Evolutionary conservation across 30 jellyfish, hydroid and myxozoan genomes (phyloP).

Genomic region (Pelagia noctiluca): DNA sequence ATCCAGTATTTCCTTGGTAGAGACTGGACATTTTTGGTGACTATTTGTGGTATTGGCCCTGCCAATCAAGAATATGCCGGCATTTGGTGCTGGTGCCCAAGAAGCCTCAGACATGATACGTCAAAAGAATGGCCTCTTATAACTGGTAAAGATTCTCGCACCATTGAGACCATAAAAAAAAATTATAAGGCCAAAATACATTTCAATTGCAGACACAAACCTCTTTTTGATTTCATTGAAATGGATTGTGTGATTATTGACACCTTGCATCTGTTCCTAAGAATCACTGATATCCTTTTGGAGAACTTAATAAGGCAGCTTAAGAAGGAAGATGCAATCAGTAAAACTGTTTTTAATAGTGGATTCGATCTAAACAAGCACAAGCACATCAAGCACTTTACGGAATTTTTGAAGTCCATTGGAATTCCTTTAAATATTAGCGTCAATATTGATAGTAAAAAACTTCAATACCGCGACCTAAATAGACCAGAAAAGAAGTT

Average conservation of each 20-base stretch:
- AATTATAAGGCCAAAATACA: not conserved
- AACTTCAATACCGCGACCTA: not conserved
- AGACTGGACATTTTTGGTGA: constrained; percentile 15
- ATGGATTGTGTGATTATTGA: not conserved
- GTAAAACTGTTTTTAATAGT: not conserved
- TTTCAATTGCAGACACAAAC: not conserved
- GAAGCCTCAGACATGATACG: not conserved
- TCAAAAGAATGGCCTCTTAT: not conserved
- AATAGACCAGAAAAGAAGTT: not conserved
- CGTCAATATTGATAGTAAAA: not conserved
- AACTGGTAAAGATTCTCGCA: not conserved
- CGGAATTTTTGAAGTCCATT: not conserved
- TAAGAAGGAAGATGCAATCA: not conserved
- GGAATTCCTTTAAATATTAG: not conserved
- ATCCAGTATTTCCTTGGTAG: constrained; percentile 20
- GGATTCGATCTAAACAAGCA: not conserved
- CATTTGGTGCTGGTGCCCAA: constrained; percentile 18
- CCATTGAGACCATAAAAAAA: not conserved
- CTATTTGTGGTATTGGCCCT: constrained; percentile 6
- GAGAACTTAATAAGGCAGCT: not conserved
- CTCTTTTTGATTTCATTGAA: not conserved
- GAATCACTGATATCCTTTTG: not conserved
- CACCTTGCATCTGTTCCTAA: not conserved
- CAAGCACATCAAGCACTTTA: not conserved
- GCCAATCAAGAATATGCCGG: constrained; percentile 8